phyloP scores from a whole-genome alignment of 2,888 invertebrate genomes.

The Sepioteuthis lessoniana region DNA sequence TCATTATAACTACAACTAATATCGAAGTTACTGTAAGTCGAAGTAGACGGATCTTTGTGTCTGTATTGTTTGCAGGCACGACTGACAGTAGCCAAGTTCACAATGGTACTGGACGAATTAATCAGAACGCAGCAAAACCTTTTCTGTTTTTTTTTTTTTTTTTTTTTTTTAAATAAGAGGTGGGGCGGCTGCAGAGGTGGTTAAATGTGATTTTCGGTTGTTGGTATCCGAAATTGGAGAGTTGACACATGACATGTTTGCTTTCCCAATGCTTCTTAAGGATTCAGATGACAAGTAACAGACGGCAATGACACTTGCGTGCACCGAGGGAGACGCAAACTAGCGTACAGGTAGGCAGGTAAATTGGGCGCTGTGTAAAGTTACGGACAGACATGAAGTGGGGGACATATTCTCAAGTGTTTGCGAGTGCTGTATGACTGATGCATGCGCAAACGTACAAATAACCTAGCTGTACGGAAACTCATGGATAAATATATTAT shows the following conservation, averaged over 20 bases:
- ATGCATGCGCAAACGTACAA: neutral
- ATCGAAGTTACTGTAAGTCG: too few species aligned
- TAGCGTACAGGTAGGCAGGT: neutral
- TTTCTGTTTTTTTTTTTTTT: too few species aligned
- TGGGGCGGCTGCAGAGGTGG: neutral
- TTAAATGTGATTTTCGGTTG: neutral
- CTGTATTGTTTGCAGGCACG: neutral
- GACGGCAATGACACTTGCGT: constrained; percentile 6
- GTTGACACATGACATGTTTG: constrained; percentile 23
- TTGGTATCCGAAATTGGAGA: neutral
- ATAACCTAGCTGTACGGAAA: neutral
- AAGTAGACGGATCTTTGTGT: neutral
- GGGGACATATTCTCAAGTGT: neutral
- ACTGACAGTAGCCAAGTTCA: neutral
- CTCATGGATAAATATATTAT: neutral
- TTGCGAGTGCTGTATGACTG: neutral
- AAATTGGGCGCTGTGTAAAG: neutral
- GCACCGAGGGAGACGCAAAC: neutral
- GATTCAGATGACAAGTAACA: constrained; percentile 10
- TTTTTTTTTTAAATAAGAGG: too few species aligned
- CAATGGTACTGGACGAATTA: neutral
- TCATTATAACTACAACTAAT: neutral
- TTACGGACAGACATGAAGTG: neutral
- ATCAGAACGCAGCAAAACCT: neutral
- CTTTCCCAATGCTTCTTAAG: neutral